phyloP scores from a whole-genome alignment of 2,888 invertebrate genomes.

The Elmis aenea region DNA sequence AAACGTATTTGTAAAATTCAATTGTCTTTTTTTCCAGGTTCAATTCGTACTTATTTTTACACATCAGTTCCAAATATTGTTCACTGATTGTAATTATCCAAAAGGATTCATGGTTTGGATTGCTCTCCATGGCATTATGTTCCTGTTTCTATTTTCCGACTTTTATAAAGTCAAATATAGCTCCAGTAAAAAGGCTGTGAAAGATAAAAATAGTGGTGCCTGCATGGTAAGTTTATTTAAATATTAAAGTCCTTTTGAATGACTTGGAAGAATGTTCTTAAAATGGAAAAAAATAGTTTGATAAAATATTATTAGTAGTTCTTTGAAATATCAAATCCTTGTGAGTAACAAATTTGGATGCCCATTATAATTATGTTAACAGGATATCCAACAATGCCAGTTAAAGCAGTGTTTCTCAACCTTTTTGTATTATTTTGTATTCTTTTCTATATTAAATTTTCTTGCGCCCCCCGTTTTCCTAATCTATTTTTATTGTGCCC shows the following conservation, averaged over 20 bases:
- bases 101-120: slow-evolving; percentile 91
- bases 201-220: slow-evolving; percentile 43
- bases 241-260: too few species aligned
- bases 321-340: too few species aligned
- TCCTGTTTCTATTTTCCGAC: slow-evolving; percentile 90
- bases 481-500: too few species aligned
- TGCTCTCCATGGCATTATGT: slow-evolving; percentile 87
- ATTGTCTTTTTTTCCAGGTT: slow-evolving; percentile 54
- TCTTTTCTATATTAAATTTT: too few species aligned
- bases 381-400: too few species aligned
- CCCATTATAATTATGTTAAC: too few species aligned
- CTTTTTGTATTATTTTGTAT: too few species aligned
- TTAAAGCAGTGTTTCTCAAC: too few species aligned
- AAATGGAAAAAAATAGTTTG: neutral
- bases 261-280: slow-evolving; percentile 10
- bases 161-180: slow-evolving; percentile 86
- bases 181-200: slow-evolving; percentile 40
- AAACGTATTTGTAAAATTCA: too few species aligned
- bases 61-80: slow-evolving; percentile 87
- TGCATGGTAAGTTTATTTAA: slow-evolving; percentile 63
- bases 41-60: slow-evolving; percentile 90
- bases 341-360: too few species aligned
- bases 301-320: slow-evolving; percentile 1
- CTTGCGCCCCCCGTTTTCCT: too few species aligned
- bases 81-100: slow-evolving; percentile 89